phyloP scores from a whole-genome alignment of 2,113 vertebrate species.

The Carollia perspicillata region DNA sequence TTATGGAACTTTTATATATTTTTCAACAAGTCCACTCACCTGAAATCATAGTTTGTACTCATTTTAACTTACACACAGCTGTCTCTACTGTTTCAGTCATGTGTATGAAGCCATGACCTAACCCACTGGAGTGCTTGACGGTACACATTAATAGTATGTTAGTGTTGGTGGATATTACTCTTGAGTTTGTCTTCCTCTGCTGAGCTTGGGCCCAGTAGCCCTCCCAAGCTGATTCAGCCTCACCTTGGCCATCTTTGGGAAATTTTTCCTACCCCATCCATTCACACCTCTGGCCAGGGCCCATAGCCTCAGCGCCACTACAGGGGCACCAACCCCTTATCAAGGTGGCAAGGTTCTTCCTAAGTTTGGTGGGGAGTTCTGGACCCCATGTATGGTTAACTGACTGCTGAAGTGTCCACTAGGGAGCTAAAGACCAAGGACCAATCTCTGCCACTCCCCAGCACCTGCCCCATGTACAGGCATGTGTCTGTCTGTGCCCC shows the following conservation, averaged over 20 bases:
- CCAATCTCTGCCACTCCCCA: not conserved
- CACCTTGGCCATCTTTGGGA: not conserved
- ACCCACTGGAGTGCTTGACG: accelerated
- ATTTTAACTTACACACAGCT: not conserved
- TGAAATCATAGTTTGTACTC: not conserved
- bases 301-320: not conserved
- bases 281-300: not conserved
- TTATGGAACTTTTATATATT: not conserved
- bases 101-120: not conserved
- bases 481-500: not conserved
- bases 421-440: not conserved
- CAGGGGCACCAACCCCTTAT: not conserved
- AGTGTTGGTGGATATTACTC: not conserved
- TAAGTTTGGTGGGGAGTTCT: not conserved
- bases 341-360: not conserved
- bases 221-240: not conserved
- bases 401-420: not conserved
- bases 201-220: too few species aligned
- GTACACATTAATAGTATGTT: not conserved
- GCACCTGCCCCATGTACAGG: not conserved
- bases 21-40: not conserved
- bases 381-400: not conserved
- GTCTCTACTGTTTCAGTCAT: not conserved
- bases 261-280: not conserved
- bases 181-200: not conserved